Base-by-base conservation (phyloP, 2,888 invertebrate genomes). In the Diaphora mendica region DNA sequence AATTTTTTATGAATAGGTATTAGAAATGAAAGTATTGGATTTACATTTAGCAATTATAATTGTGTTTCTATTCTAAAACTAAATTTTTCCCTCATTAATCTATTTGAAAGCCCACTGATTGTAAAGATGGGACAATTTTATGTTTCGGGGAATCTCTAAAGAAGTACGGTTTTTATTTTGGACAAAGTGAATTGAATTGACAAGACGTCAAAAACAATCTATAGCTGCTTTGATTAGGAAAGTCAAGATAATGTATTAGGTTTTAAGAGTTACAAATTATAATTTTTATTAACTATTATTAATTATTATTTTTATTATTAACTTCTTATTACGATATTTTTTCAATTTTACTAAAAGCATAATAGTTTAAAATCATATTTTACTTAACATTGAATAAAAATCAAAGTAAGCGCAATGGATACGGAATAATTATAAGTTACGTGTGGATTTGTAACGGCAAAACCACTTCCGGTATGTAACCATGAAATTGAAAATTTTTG, bases 391-490 rank as follows among this genome's bases (percentile, higher is more conserved):
- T 62, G 30, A 62, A 62, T 62, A 8, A 17, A 30, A 26, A 13
- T 20, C 55, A 23, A 48, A 64, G 51, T 44, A 44, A 67, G 39
- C 59, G 20, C 23, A 7, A 35, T 44, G 26, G 44, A 68, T 39
- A 44, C 39, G 17, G 9, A 64, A 51, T 64, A 73, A 69, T 55
- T 69, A 65, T 33, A 64, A 30, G 35, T 39, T 39, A 51, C 73
- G 68, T 69, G 73, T 30, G 65, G 42, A 73, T 73, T 73, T 8
- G 73, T 65, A 33, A 65, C 55, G 55, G 64, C 26, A 33, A 62
- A 30, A 26, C 26, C n/a, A 42, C 55, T 65, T 69, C 55, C 68
- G 64, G 51, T 15, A 30, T 35, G 1, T 30, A 65, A 1, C 51
- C 64, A 23, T 68, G 64, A 65, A 69, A 73, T 64, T 69, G 59